These are phyloP conservation scores for Nomada fucata DNA, from an alignment of 2,888 invertebrate species.

Conservation along the genomic window DNA sequence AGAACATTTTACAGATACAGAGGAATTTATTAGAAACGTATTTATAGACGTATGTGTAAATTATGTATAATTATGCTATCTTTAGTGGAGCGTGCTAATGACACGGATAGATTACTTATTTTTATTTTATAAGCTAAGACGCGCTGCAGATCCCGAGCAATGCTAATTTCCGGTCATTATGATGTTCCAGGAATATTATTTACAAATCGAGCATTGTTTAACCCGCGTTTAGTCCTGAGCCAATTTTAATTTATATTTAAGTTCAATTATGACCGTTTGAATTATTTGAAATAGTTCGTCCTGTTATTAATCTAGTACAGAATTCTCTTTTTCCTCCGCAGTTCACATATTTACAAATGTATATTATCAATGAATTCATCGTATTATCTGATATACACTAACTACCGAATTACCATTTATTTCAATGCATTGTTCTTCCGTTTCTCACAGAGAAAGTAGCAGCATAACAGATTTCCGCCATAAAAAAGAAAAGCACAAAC, in stretches of 20 bases:
- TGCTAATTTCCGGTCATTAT: slow-evolving; percentile 2
- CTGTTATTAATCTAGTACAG: not conserved
- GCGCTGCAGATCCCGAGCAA: not conserved
- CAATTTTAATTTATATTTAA: not conserved
- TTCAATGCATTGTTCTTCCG: no score
- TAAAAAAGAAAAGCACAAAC: not conserved
- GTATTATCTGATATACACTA: no score
- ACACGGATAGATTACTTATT: not conserved
- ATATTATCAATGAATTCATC: no score
- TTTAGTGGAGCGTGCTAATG: not conserved
- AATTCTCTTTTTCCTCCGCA: not conserved
- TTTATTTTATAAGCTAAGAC: not conserved
- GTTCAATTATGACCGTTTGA: not conserved
- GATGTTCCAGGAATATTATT: not conserved
- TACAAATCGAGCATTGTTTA: not conserved
- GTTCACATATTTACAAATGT: no score
- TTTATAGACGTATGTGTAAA: not conserved
- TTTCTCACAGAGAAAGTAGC: no score
- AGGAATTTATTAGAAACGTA: no score
- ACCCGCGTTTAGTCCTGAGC: no score
- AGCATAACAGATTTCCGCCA: no score
- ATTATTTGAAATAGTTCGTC: not conserved
- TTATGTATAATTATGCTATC: not conserved
- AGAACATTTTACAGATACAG: not conserved
- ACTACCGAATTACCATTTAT: no score